Conservation (phyloP, 2,888 invertebrate genomes). For the Lordiphosa andalusiaca region DNA sequence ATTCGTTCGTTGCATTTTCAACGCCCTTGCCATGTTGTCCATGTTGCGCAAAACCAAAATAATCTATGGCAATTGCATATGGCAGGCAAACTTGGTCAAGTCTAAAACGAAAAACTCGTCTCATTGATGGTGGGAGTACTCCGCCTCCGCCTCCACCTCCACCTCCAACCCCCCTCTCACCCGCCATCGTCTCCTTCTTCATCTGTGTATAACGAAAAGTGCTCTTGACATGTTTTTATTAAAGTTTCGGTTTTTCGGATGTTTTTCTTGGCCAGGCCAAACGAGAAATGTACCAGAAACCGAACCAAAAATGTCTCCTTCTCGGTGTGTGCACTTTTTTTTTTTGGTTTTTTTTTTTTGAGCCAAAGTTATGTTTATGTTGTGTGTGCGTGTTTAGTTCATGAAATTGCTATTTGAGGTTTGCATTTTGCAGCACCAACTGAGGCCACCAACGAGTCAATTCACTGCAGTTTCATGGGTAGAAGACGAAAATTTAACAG, state of each 20-base stretch:
- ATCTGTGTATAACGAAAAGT: slow-evolving; percentile 43
- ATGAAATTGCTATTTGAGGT: slow-evolving; percentile 60
- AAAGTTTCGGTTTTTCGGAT: slow-evolving; percentile 26
- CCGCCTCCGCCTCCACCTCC: neutral
- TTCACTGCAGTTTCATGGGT: slow-evolving; percentile 1
- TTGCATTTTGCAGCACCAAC: slow-evolving; percentile 38
- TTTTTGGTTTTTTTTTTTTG: slow-evolving; percentile 13
- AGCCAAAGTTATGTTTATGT: slow-evolving; percentile 47
- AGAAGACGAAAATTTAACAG: neutral
- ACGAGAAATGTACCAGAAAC: slow-evolving; percentile 32
- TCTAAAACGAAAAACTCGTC: slow-evolving; percentile 51
- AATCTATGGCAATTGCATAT: slow-evolving; percentile 75
- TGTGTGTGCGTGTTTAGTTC: slow-evolving; percentile 55
- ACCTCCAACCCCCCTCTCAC: neutral
- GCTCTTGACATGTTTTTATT: slow-evolving; percentile 68
- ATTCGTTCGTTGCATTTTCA: slow-evolving; percentile 15
- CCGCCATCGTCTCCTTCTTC: neutral
- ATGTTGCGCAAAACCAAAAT: slow-evolving; percentile 43
- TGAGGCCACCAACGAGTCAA: slow-evolving; percentile 38
- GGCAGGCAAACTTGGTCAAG: slow-evolving; percentile 76
- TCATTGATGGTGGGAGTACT: slow-evolving; percentile 21
- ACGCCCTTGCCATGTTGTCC: neutral
- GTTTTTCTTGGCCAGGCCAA: slow-evolving; percentile 37
- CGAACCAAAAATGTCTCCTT: slow-evolving; percentile 29
- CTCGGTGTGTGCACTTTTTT: neutral